Conservation (phyloP, 2,113 vertebrate genomes). For the Dascyllus trimaculatus region DNA sequence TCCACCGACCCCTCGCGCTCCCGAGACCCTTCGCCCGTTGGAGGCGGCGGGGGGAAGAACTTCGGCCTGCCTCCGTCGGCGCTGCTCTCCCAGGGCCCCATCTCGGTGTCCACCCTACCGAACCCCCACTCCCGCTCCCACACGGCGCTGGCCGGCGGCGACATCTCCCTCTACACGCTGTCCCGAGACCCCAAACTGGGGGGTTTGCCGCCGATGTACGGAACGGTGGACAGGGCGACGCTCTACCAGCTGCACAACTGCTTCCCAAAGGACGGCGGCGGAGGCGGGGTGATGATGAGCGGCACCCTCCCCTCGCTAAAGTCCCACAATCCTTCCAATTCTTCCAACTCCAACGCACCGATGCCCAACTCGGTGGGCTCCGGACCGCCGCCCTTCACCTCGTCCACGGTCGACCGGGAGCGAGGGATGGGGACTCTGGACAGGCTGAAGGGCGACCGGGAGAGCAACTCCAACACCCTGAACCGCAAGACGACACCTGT, state of each 20-base stretch:
- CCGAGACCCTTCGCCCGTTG: constrained; percentile 85
- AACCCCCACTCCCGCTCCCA: constrained; percentile 86
- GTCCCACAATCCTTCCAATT: constrained; percentile 84
- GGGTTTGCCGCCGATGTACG: constrained; percentile 85
- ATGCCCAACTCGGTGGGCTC: constrained; percentile 89
- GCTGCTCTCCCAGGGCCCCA: constrained; percentile 84
- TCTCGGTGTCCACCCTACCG: constrained; percentile 86
- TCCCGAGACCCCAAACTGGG: constrained; percentile 91
- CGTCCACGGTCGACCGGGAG: constrained; percentile 84
- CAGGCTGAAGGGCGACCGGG: constrained; percentile 86
- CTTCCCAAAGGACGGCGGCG: constrained; percentile 89
- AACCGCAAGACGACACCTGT: constrained; percentile 94
- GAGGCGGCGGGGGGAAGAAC: constrained; percentile 84
- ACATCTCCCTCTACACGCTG: constrained; percentile 95
- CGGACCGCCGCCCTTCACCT: constrained; percentile 86
- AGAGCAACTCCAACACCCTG: constrained; percentile 91
- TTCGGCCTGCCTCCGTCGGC: constrained; percentile 84
- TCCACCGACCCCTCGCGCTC: constrained; percentile 92
- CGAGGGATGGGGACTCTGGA: constrained; percentile 87
- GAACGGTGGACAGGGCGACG: constrained; percentile 87
- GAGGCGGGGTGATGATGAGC: constrained; percentile 82
- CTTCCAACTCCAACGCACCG: constrained; percentile 81
- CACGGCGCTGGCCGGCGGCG: constrained; percentile 84
- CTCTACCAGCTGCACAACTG: constrained; percentile 94
- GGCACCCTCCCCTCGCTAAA: constrained; percentile 86